phyloP scores from a whole-genome alignment of 2,113 vertebrate species.

The Chaetorhynchus papuensis region DNA sequence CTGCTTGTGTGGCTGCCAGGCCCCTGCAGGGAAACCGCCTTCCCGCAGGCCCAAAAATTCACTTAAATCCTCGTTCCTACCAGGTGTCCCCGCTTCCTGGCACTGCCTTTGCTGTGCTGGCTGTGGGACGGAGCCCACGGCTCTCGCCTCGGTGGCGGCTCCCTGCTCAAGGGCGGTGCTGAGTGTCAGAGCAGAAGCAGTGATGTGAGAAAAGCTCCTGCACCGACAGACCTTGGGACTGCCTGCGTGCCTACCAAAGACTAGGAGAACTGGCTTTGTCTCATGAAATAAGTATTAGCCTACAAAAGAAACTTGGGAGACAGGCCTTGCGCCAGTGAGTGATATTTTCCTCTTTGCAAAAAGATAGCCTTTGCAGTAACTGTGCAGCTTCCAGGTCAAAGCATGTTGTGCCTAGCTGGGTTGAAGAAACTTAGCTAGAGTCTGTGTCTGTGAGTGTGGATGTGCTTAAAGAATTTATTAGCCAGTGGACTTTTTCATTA shows the following conservation, averaged over 20 bases:
- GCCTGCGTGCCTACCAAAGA: background rate
- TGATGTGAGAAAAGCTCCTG: accelerated
- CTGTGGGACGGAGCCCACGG: background rate
- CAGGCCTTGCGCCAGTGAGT: accelerated
- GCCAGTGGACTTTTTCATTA: background rate
- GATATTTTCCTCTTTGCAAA: background rate
- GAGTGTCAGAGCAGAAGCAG: background rate
- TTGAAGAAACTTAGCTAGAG: background rate
- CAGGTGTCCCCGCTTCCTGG: too few relatives aligned
- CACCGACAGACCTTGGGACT: accelerated
- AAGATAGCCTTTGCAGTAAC: background rate
- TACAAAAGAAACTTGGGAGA: background rate
- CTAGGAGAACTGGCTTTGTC: background rate
- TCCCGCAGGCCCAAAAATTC: accelerated
- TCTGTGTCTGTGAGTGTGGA: background rate
- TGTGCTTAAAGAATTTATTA: background rate
- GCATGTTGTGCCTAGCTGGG: background rate
- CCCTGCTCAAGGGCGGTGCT: accelerated
- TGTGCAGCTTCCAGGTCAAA: background rate
- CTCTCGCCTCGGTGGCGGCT: accelerated
- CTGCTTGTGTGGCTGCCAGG: accelerated
- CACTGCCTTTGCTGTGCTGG: background rate
- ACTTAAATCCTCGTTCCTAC: background rate
- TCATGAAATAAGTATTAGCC: background rate
- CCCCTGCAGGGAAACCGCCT: background rate